A percentile compares a stretch with the other conserved stretches of the same genome.
These are phyloP conservation scores for Menidia menidia DNA, from an alignment of 2,797 vertebrate species.

Conservation along the genomic window DNA sequence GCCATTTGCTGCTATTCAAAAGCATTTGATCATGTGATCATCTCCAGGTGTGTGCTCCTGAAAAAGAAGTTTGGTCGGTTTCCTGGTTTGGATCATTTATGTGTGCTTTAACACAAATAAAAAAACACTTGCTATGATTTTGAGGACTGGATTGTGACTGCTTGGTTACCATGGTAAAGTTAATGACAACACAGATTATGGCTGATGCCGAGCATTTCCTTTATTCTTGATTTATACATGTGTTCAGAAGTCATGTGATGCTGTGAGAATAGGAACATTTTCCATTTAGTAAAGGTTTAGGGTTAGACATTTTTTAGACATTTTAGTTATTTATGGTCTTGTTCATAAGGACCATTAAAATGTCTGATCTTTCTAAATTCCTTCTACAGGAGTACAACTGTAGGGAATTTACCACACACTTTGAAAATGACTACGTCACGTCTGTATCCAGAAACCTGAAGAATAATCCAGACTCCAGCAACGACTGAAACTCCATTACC, in stretches of 20 bases:
- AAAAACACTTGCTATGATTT: not conserved
- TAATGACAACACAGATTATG: no score
- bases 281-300: no score
- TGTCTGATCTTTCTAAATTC: constrained; percentile 10
- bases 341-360: not conserved
- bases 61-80: not conserved
- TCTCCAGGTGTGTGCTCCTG: not conserved
- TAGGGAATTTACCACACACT: not conserved
- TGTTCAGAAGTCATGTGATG: no score
- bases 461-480: not conserved
- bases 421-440: not conserved
- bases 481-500: constrained; percentile 10
- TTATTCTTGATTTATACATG: no score
- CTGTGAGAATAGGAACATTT: no score
- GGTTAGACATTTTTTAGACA: not conserved
- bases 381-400: not conserved
- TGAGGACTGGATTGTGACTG: no score
- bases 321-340: constrained; percentile 8
- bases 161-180: no score
- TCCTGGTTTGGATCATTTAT: not conserved
- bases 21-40: not conserved
- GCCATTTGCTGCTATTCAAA: not conserved
- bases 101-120: not conserved
- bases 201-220: no score
- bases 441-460: not conserved